These are phyloP conservation scores for Dexiosoma caninum DNA, from an alignment of 2,888 invertebrate genomes.

Conservation along the genomic window DNA sequence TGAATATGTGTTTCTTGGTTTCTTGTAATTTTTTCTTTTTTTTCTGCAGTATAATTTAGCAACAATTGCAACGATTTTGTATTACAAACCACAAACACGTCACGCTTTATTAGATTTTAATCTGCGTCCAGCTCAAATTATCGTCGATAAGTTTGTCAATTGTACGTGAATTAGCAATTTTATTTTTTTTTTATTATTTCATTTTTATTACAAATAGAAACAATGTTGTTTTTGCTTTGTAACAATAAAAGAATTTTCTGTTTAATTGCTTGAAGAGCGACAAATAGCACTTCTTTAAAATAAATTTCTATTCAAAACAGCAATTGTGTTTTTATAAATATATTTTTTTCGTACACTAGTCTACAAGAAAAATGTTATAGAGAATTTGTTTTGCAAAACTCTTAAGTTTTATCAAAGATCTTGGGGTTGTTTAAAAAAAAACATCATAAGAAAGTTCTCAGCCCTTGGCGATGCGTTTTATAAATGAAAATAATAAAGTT, in stretches of 20 bases:
- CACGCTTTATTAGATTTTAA: not conserved
- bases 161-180: constrained; percentile 5
- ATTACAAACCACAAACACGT: not conserved
- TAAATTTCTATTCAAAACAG: not conserved
- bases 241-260: not conserved
- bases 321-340: not conserved
- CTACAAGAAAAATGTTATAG: too few species aligned
- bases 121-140: not conserved
- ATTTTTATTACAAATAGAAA: not conserved
- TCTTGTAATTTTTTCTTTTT: not conserved
- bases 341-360: not conserved
- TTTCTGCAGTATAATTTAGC: too few species aligned
- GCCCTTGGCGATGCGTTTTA: too few species aligned
- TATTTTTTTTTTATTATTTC: not conserved
- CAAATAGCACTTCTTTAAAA: not conserved
- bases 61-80: not conserved
- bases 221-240: not conserved
- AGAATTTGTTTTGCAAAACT: too few species aligned
- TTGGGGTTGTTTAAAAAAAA: too few species aligned
- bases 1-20: not conserved
- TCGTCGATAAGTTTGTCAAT: constrained; percentile 13
- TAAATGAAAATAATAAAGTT: too few species aligned
- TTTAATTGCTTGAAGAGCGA: constrained; percentile 35
- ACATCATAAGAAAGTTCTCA: too few species aligned
- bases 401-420: too few species aligned